phyloP scores from a whole-genome alignment of 2,888 invertebrate genomes.

The Hypselothyrea guttata region DNA sequence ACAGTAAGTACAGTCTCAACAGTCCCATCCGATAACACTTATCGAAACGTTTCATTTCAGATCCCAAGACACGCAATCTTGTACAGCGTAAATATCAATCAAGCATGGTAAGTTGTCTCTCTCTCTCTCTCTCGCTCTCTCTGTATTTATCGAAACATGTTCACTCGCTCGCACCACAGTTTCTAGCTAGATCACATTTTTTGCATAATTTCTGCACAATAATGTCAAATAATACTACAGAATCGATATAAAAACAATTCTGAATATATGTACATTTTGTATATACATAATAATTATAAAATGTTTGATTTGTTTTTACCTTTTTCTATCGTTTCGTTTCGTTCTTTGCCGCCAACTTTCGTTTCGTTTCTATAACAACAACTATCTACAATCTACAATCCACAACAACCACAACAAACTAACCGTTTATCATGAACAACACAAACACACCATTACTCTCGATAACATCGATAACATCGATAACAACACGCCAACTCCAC shows the following conservation, averaged over 20 bases:
- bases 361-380: conserved; percentile 53
- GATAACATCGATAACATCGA: too few relatives aligned
- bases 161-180: conserved; percentile 3
- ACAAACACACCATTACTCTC: too few relatives aligned
- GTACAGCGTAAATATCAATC: conserved; percentile 98
- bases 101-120: conserved; percentile 91
- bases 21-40: not conserved
- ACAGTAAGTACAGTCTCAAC: conserved; percentile 90
- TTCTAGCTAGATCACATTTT: too few relatives aligned
- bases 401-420: conserved; percentile 47
- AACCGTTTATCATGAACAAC: too few relatives aligned
- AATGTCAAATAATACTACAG: not conserved
- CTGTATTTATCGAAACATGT: not conserved
- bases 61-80: conserved; percentile 98
- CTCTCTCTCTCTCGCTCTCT: not conserved
- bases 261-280: conserved; percentile 19
- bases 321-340: conserved; percentile 57
- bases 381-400: conserved; percentile 45
- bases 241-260: conserved; percentile 5
- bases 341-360: conserved; percentile 54
- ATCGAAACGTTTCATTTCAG: conserved; percentile 83
- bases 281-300: conserved; percentile 26
- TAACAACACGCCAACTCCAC: too few relatives aligned
- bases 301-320: conserved; percentile 57
- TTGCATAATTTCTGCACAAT: too few relatives aligned